Conservation (phyloP, 2,113 vertebrate species). For the Numida meleagris region DNA sequence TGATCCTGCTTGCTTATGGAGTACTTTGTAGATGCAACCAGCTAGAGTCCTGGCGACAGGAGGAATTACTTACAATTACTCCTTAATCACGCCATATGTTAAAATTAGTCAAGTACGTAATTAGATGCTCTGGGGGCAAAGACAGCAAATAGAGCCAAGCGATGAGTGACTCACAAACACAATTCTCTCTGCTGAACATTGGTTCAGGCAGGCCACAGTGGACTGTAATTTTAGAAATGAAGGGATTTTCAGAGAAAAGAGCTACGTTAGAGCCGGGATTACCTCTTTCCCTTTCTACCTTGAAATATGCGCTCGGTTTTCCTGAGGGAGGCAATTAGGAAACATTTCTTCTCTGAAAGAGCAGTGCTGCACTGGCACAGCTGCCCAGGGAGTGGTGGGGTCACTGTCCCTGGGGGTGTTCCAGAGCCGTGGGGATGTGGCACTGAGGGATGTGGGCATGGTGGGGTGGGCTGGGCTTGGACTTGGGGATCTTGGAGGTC, state of each 20-base stretch:
- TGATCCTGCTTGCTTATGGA: accelerated
- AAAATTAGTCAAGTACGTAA: neutral
- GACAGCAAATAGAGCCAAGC: neutral
- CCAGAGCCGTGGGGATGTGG: too few relatives aligned
- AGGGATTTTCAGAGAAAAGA: neutral
- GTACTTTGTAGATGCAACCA: neutral
- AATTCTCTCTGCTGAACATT: neutral
- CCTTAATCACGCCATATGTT: constrained; percentile 25
- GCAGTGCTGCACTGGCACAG: too few relatives aligned
- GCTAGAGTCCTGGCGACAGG: neutral
- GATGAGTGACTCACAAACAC: neutral
- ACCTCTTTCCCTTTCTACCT: neutral
- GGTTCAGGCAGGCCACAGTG: neutral
- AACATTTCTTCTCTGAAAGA: too few relatives aligned
- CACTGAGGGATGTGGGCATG: too few relatives aligned
- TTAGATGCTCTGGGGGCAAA: neutral
- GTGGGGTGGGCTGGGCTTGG: too few relatives aligned
- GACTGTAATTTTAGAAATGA: neutral
- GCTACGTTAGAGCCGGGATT: neutral
- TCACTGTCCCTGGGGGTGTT: too few relatives aligned
- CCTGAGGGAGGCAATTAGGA: neutral
- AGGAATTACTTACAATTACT: neutral
- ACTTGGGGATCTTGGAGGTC: too few relatives aligned
- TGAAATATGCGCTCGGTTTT: neutral
- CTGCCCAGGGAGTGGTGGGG: too few relatives aligned